Evolutionary conservation across 2,888 invertebrate genomes (phyloP).

Genomic region (Rhodophaea formosa): DNA sequence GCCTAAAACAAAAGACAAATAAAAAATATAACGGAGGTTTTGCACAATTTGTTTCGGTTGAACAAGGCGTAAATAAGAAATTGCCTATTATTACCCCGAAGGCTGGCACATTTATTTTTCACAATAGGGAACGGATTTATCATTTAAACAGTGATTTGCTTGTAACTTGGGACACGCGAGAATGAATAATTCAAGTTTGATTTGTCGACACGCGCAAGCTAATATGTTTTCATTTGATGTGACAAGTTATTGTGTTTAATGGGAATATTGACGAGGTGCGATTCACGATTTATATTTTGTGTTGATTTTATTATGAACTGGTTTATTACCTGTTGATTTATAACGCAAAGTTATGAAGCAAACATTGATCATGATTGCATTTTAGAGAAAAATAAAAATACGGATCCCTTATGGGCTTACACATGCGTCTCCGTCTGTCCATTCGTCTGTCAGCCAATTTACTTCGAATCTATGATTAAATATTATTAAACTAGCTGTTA

Average conservation of each 20-base stretch:
- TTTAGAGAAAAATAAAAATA: too few species aligned
- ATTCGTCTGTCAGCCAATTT: too few species aligned
- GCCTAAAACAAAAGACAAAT: slow-evolving; percentile 3
- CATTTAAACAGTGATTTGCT: slow-evolving; percentile 12
- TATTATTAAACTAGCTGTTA: too few species aligned
- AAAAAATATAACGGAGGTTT: slow-evolving; percentile 5
- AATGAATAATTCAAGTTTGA: slow-evolving; percentile 3
- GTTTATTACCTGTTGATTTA: neutral
- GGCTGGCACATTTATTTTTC: slow-evolving; percentile 10
- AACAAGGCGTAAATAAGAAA: slow-evolving; percentile 16
- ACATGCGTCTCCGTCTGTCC: too few species aligned
- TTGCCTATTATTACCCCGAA: slow-evolving; percentile 14
- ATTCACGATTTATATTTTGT: neutral
- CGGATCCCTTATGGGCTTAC: too few species aligned
- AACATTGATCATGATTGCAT: too few species aligned
- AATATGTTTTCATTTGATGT: neutral
- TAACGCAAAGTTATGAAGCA: too few species aligned
- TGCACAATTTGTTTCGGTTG: slow-evolving; percentile 6
- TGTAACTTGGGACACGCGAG: neutral
- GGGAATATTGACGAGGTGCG: neutral
- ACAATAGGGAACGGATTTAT: slow-evolving; percentile 4
- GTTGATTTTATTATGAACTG: neutral
- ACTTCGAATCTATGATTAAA: too few species aligned
- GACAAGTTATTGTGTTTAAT: neutral
- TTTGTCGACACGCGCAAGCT: neutral